These are phyloP conservation scores for Campylomormyrus tamandua DNA, from an alignment of 2,113 vertebrate genomes.

Conservation along the genomic window DNA sequence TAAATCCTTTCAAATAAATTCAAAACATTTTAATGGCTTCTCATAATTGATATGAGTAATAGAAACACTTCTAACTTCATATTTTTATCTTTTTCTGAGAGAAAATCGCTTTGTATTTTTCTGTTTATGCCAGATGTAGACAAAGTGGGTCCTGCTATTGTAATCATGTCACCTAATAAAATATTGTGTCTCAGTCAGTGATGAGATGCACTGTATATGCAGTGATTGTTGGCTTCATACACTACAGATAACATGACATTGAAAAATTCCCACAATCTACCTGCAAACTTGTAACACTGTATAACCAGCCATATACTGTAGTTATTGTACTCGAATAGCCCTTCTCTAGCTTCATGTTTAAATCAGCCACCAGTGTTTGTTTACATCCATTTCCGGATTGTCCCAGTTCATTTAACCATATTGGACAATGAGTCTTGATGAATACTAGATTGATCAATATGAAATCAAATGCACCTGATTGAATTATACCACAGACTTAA, in stretches of 20 bases:
- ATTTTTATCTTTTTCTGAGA: not conserved
- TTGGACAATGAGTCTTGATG: not conserved
- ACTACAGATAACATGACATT: not conserved
- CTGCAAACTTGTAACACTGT: not conserved
- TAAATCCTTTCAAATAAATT: not conserved
- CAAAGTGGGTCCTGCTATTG: not conserved
- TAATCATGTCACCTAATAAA: not conserved
- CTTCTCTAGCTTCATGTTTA: not conserved
- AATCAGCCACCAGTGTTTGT: not conserved
- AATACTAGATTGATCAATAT: not conserved
- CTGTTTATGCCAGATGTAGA: not conserved
- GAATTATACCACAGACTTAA: not conserved
- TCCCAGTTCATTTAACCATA: not conserved
- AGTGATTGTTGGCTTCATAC: not conserved
- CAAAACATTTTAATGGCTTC: not conserved
- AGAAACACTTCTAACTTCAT: not conserved
- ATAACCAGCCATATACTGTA: not conserved
- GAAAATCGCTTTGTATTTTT: not conserved
- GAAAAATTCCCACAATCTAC: not conserved
- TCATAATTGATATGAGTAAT: not conserved
- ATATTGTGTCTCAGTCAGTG: not conserved
- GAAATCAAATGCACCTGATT: not conserved
- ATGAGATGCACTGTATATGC: not conserved
- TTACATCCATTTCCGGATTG: not conserved
- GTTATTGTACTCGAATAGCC: not conserved